Evolutionary conservation across 1,140 invertebrate genomes (phyloP).

Genomic region (Mactra quadrangularis): DNA sequence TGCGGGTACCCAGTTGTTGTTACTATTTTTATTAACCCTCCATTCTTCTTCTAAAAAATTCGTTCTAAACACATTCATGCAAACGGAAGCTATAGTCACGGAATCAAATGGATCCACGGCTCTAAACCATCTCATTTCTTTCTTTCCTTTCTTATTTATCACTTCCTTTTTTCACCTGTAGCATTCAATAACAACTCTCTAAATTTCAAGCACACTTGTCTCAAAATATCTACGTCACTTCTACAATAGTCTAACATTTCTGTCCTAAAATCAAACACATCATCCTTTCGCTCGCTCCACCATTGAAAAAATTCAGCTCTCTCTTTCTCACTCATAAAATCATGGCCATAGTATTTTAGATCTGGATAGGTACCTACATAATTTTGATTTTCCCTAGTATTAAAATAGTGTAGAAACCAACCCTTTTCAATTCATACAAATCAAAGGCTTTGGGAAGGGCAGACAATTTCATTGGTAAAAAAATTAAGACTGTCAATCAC

Average conservation of each 20-base stretch:
- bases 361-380: constrained; percentile 45
- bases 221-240: constrained; percentile 43
- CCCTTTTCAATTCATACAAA: constrained; percentile 44
- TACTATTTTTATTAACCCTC: neutral
- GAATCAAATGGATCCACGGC: constrained; percentile 61
- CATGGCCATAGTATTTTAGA: neutral
- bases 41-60: constrained; percentile 31
- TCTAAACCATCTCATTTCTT: constrained; percentile 5
- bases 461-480: constrained; percentile 49
- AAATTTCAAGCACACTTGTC: constrained; percentile 60
- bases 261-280: constrained; percentile 57
- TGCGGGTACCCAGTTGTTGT: neutral
- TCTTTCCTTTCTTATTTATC: constrained; percentile 3
- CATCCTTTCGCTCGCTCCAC: constrained; percentile 31
- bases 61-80: constrained; percentile 46
- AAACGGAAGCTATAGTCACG: constrained; percentile 61
- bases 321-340: constrained; percentile 29
- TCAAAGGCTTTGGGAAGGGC: constrained; percentile 43
- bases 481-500: constrained; percentile 37
- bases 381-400: constrained; percentile 27
- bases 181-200: constrained; percentile 40
- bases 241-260: constrained; percentile 55
- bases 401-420: constrained; percentile 54
- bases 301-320: constrained; percentile 36
- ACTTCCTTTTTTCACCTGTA: constrained; percentile 1